Percentiles rank a stretch among this genome's conserved stretches.
Conservation (phyloP, 2,113 vertebrate species). For the Okapia johnstoni region DNA sequence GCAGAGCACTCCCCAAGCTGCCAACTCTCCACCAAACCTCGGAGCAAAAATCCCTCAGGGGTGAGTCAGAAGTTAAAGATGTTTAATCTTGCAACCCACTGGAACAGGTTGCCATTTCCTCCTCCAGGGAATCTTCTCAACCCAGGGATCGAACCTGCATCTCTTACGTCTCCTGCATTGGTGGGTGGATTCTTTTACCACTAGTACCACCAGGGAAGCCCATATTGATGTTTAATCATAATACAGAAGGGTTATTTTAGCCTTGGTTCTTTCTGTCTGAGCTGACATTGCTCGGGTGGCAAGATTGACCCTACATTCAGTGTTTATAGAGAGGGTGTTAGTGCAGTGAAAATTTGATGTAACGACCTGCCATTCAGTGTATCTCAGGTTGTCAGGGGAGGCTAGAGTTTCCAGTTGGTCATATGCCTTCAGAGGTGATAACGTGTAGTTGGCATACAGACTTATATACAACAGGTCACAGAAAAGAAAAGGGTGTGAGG, state of each 20-base stretch:
- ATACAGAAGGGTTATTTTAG: not conserved
- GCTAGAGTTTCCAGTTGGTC: not conserved
- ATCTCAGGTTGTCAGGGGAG: not conserved
- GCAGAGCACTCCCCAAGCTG: slow-evolving; percentile 78
- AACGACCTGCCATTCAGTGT: not conserved
- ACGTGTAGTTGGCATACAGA: not conserved
- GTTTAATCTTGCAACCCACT: not conserved
- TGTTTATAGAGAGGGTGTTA: not conserved
- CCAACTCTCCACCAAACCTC: slow-evolving; percentile 82
- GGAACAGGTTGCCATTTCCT: not conserved
- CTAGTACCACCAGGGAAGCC: not conserved
- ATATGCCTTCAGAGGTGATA: not conserved
- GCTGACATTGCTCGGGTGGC: not conserved
- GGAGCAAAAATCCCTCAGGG: slow-evolving; percentile 82
- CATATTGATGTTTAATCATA: not conserved
- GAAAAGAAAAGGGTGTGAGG: not conserved
- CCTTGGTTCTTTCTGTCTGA: not conserved
- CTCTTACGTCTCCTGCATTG: not conserved
- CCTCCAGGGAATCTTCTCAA: not conserved
- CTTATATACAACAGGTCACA: not conserved
- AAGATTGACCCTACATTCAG: not conserved
- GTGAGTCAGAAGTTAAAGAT: slow-evolving; percentile 69
- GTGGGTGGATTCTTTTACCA: not conserved
- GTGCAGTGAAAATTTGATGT: not conserved
- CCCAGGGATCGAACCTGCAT: not conserved